Base-by-base conservation (phyloP, 2,888 invertebrate species). In the Taenaris catops region DNA sequence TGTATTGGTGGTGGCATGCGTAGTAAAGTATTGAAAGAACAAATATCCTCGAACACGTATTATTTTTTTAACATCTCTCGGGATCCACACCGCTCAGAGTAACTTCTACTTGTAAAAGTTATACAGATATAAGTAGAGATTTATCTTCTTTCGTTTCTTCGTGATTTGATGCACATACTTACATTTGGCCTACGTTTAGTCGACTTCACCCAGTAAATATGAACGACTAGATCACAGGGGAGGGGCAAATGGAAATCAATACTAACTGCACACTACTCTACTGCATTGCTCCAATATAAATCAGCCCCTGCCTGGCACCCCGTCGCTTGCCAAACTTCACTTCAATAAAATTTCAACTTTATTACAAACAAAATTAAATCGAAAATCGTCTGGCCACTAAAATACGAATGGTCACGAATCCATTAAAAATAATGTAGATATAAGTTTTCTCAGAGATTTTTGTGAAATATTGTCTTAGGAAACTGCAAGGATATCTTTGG, bases 281-380 rank as follows among this genome's bases (percentile, higher is more conserved):
- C 80, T 84, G 86, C 87, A 87, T 76, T 86, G 87, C 86, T 87
- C 81, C 70, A 81, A 64, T 73, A 86, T 87, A 87, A 87, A 87
- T 87, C 87, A 83, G 61, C 65, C 70, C 68, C 69, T 70, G 64
- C 68, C 64, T 58, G 62, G 61, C 67, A 65, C 68, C 66, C 71
- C 63, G 65, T 53, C 44, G 73, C 68, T 74, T 80, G 78, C 75
- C 74, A 76, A 76, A 73, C 64, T 50, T 37, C 34, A 36, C 33
- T 40, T 41, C 58, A 53, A 19, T 14, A 44, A 38, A 71, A 58
- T 49, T 46, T 49, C 38, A 60, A 46, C 58, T 53, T 44, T 59
- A 67, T 34, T 19, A 9, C 23, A 0, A 2, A 1, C 2, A 1
- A 3, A 17, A 34, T 34, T 53, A 39, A 38, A 51, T 40, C 17